Evolutionary conservation across 2,888 invertebrate genomes (phyloP).

Genomic region (Chrysolina haemoptera): DNA sequence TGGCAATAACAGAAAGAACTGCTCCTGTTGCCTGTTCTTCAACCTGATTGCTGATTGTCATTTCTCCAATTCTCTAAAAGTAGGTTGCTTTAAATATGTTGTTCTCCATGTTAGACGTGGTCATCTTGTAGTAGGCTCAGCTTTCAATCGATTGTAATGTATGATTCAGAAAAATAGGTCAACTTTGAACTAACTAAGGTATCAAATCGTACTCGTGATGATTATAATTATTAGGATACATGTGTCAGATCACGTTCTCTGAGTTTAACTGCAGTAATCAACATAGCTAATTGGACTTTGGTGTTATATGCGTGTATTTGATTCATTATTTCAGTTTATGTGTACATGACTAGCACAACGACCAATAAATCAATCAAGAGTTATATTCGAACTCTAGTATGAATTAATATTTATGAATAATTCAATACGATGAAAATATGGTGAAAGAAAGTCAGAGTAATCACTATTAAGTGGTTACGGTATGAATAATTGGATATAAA

Average conservation of each 20-base stretch:
- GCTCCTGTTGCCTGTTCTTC: too few relatives aligned
- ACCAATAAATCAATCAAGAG: constrained; percentile 4
- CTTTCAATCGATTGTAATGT: background rate
- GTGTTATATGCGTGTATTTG: background rate
- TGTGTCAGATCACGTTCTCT: background rate
- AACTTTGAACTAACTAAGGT: background rate
- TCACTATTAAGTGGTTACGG: background rate
- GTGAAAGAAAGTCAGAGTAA: background rate
- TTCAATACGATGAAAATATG: background rate
- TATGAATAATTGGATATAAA: constrained; percentile 1
- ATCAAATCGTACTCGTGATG: background rate
- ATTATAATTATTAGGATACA: background rate
- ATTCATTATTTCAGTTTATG: background rate
- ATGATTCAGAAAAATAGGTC: background rate
- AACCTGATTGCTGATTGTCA: too few relatives aligned
- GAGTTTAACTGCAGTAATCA: background rate
- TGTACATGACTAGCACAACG: background rate
- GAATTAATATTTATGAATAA: background rate
- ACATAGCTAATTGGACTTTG: background rate
- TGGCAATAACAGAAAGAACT: too few relatives aligned
- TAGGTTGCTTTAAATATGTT: too few relatives aligned
- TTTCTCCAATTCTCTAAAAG: too few relatives aligned
- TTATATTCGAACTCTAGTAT: background rate
- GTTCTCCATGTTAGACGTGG: too few relatives aligned
- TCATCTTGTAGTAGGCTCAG: background rate